phyloP scores from a whole-genome alignment of 2,888 invertebrate species.

The Chymomyza fuscimana region DNA sequence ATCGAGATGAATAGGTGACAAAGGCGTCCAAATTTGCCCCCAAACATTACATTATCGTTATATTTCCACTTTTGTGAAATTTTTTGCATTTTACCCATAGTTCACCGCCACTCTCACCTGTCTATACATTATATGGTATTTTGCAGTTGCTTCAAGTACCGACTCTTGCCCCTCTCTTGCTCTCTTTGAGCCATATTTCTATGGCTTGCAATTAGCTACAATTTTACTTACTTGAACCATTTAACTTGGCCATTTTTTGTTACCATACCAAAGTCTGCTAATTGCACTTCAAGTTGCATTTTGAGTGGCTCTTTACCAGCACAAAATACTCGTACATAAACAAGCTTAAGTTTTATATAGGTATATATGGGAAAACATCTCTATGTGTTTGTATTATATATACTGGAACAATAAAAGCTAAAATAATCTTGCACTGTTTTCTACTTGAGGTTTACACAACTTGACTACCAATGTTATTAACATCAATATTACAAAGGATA shows the following conservation, averaged over 20 bases:
- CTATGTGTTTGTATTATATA: not conserved
- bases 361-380: not conserved
- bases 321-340: conserved; percentile 14
- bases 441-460: not conserved
- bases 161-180: not conserved
- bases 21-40: too few relatives aligned
- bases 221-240: conserved; percentile 48
- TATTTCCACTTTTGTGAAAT: too few relatives aligned
- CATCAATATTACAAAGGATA: not conserved
- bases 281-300: conserved; percentile 53
- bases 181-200: not conserved
- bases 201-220: conserved; percentile 63
- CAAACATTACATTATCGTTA: too few relatives aligned
- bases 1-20: too few relatives aligned
- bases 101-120: not conserved
- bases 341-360: conserved; percentile 1
- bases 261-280: conserved; percentile 48
- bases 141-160: not conserved
- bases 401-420: not conserved
- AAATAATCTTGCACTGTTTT: not conserved
- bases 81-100: too few relatives aligned
- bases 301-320: conserved; percentile 25
- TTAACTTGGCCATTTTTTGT: conserved; percentile 30
- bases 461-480: not conserved
- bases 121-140: not conserved